Evolutionary conservation across 2,113 vertebrate species (phyloP), one percentile per base, ranked within the genome.

Genomic region (Paradisaea rubra): DNA sequence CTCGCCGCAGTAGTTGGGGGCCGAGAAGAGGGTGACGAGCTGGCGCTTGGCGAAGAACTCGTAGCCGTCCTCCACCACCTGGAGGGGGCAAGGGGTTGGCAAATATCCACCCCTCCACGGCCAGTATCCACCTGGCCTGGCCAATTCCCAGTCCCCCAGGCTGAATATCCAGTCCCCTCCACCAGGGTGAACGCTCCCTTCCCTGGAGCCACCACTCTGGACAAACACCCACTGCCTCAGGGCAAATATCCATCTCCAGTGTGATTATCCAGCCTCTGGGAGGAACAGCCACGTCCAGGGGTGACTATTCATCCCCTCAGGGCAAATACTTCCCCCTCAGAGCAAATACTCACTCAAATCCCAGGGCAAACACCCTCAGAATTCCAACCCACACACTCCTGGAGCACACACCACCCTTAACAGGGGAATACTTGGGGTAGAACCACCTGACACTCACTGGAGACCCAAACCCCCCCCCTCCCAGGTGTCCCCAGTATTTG

Each of bases 21-120:
- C 99, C 1, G 99, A 99, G 97, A 99, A 99, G 57, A 99, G 98
- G 4, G 99, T 99, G 84, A 99, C 99, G 72, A 99, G 96, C 98
- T 99, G 99, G 65, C 99, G 97, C 97, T 99, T 99, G 64, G 99
- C 99, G 80, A 99, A 99, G 97, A 99, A 99, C 95, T 99, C 99
- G 0, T 99, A 99, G 35, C 99, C 99, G 0, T 99, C 99, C 95
- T 99, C 99, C 13, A 99, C 99, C 91, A 99, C 99, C 99, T 99
- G 66, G 2, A 1, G 39, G n/a, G 19, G 7, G 0, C 9, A 35
- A 2, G 0, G 28, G 9, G 15, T 23, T 9, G 21, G 41, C 49
- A 23, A 82, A 76, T 15, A 47, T 4, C 9, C 24, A 19, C 4
- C 15, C 6, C 7, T 3, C 7, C 16, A 0, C 1, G 53, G 53